These are phyloP conservation scores for Plectus sambesii DNA, from an alignment of 1,140 invertebrate genomes.

Conservation along the genomic window DNA sequence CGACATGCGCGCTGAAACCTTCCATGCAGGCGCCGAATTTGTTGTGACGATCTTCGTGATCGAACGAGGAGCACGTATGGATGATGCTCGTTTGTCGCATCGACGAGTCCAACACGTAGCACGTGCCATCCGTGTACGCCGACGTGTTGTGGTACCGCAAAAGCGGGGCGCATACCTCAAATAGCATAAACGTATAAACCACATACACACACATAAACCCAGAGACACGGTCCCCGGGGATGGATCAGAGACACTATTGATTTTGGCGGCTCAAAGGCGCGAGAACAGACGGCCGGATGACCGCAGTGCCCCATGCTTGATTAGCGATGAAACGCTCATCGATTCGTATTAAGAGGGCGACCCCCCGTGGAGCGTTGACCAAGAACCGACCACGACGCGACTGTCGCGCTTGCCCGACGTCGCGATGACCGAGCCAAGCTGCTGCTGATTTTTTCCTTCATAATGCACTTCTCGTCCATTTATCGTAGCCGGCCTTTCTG, in stretches of 20 bases:
- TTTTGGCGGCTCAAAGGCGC: no score
- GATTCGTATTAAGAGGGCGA: no score
- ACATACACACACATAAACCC: no score
- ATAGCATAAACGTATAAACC: no score
- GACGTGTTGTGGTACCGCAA: constrained; percentile 18
- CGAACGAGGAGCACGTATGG: constrained; percentile 26
- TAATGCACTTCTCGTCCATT: constrained; percentile 24
- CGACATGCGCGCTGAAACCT: constrained; percentile 38
- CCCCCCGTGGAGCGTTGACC: no score
- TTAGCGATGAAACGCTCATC: no score
- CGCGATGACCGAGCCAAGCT: constrained; percentile 31
- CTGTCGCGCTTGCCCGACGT: constrained; percentile 25
- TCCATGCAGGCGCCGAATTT: constrained; percentile 43
- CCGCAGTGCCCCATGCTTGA: no score
- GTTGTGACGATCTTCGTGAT: constrained; percentile 39
- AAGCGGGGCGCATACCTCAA: constrained; percentile 37
- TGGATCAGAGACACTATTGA: no score
- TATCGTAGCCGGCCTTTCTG: constrained; percentile 61
- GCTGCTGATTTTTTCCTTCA: constrained; percentile 34
- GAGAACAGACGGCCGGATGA: no score
- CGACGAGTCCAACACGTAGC: constrained; percentile 28
- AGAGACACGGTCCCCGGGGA: no score
- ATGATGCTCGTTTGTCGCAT: constrained; percentile 28
- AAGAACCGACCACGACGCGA: constrained; percentile 28
- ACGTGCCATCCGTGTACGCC: constrained; percentile 36